Conservation (phyloP, 2,113 vertebrate species). For the Pseudolaguvia tuberculata region DNA sequence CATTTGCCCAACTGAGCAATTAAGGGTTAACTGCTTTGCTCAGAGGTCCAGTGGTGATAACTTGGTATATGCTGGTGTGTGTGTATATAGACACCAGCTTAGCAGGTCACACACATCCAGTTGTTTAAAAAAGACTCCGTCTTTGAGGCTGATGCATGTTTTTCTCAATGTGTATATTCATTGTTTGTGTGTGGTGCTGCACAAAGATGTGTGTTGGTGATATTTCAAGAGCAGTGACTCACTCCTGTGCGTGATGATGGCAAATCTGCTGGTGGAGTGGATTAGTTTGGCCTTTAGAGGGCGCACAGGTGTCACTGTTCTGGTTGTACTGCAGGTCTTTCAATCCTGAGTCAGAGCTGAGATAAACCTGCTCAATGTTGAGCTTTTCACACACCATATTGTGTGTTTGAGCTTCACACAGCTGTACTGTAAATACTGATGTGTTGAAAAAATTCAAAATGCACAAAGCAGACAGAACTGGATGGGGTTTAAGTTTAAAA, state of each 20-base stretch:
- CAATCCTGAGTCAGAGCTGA: not conserved
- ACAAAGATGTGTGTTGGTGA: not conserved
- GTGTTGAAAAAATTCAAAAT: too few species aligned
- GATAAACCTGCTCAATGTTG: not conserved
- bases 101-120: not conserved
- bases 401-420: not conserved
- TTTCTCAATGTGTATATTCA: not conserved
- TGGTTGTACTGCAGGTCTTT: not conserved
- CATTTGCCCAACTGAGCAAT: too few species aligned
- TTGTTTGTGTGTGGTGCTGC: not conserved
- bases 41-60: too few species aligned
- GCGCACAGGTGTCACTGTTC: constrained; percentile 3
- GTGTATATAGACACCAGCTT: not conserved
- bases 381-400: constrained; percentile 25
- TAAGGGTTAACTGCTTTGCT: too few species aligned
- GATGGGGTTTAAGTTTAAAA: too few species aligned
- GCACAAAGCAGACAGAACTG: too few species aligned
- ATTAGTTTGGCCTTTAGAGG: constrained; percentile 5
- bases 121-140: not conserved
- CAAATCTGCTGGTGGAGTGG: not conserved
- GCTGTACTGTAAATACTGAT: not conserved
- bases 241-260: not conserved
- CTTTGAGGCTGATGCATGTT: not conserved
- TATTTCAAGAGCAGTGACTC: not conserved
- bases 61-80: too few species aligned